Evolutionary conservation across 2,797 vertebrate genomes (phyloP), one percentile per base, ranked within the genome.

Genomic region (Cyclopterus lumpus): DNA sequence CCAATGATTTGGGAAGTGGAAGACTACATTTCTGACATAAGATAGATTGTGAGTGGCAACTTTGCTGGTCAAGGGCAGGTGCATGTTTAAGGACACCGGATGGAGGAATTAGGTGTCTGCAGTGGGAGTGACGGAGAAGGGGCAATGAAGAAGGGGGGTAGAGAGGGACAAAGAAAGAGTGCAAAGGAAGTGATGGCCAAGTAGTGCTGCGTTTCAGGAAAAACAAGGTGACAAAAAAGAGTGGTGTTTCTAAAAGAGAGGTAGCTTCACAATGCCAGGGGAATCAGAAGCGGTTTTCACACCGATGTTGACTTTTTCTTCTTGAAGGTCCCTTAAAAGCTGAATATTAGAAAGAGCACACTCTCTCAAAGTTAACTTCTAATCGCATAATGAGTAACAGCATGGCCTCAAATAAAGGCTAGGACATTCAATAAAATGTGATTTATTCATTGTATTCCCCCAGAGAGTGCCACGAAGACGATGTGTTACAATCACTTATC

Each of bases 191-290:
- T 57, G 55, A 73, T 64, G 66, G 54, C 30, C 8, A 59, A 77
- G 65, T 78, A 58, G 83, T 59, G 73, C 64, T 69, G 61, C 44
- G 28, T 82, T 85, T 86, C 46, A 34, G 55, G n/a, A 70, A 62
- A 54, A 74, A 79, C 71, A 84, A 91, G 80, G 84, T 85, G 83
- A 85, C 86, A 87, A n/a, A 89, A 90, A 90, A 88, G 46, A 82
- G 20, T 36, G 62, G 58, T 58, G 77, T 65, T 82, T 63, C 59
- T 57, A n/a, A 80, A 36, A 53, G 61, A 81, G 38, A 77, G 22
- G 53, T 48, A 83, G 67, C 62, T 66, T 69, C 26, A n/a, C 67
- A 54, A 16, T 30, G 60, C 79, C 80, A 44, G 2, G 79, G 72
- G 81, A 88, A 67, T 84, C 11, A 24, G 20, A 73, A 42, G 3